Evolutionary conservation across 2,888 invertebrate genomes (phyloP), one percentile per base, ranked within the genome.

Genomic region (Empis livida): DNA sequence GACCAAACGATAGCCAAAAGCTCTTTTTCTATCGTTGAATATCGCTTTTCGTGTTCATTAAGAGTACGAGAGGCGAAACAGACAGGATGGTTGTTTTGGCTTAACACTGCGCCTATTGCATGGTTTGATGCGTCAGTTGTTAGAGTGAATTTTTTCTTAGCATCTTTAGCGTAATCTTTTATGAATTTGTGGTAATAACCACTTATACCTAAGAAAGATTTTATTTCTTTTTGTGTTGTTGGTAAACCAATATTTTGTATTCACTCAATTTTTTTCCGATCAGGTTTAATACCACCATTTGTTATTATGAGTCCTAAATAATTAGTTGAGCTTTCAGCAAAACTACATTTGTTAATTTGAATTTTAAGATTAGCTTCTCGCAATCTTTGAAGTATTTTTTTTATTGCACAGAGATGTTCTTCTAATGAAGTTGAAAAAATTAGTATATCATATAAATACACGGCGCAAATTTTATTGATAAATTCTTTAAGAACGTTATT

Each of bases 361-460:
- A 54, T 40, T 43, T 51, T 52, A 32, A 51, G 30, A 13, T 45
- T 47, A 10, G 30, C 37, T 30, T 53, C 32, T 15, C 23, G 17
- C 27, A 53, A 43, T 41, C 13, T 43, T 23, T 17, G 9, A 10
- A 53, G 45, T 35, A 53, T 49, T 39, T 47, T 51, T 35, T 35
- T 32, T 10, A 50, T 13, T 20, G 32, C 39, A 3, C 16, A 16
- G 5, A 51, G 20, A 35, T 51, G 53, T 43, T 52, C 54, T 45
- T 51, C 20, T 16, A 50, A 17, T 6, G 43, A 47, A 1, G 50
- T 52, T 15, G 42, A 41, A 10, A 54, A 53, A 3, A 53, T 38
- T 13, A 52, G 20, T 17, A 53, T 51, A 39, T 53, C 50, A 20
- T 52, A 50, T n/a, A 54, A 11, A 47, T 53, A 51, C 13, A 50